Evolutionary conservation across 2,888 invertebrate species (phyloP), one percentile per base, ranked within the genome.

Genomic region (Patella depressa): DNA sequence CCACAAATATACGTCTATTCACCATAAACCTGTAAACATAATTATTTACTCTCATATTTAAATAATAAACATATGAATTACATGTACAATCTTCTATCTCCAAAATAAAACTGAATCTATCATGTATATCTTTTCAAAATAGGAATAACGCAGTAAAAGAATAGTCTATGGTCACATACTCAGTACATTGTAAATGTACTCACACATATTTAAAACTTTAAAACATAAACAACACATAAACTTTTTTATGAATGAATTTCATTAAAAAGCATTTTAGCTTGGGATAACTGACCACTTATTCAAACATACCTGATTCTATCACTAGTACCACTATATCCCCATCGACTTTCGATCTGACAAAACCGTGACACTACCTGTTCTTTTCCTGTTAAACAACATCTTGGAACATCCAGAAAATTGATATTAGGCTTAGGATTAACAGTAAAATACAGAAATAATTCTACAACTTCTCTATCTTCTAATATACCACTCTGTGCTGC

Each of bases 311-410:
- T 93, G 83, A 96, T 96, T 84, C 96, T 92, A 90, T 96, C 96
- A 74, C 95, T 95, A 0, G 95, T 95, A 4, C 96, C 96, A 89
- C 95, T 95, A 87, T 96, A 96, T 0, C 96, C 96, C 96, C 96
- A 96, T 78, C 96, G 93, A 53, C 94, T 94, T 88, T 96, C 96
- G 0, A 95, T 95, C 88, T 95, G 94, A 55, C 94, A 94, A 90
- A 96, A 96, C 79, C 95, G 92, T 79, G 94, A 94, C 53, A 95
- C 95, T 0, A 94, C 94, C 86, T 95, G 93, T 88, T 96, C 96
- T 87, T 95, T 95, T 2, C 96, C 96, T 9, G 95, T 95, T 93
- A 95, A 94, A 83, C 95, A 95, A 88, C 95, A 95, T 34, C 96
- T 92, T 0, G 95, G 95, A 24, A 89, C 88, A 87, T 95, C 93